These are phyloP conservation scores for Zoanthus sansibaricus DNA, from an alignment of 92 coral and sea anemone genomes.

Conservation along the genomic window DNA sequence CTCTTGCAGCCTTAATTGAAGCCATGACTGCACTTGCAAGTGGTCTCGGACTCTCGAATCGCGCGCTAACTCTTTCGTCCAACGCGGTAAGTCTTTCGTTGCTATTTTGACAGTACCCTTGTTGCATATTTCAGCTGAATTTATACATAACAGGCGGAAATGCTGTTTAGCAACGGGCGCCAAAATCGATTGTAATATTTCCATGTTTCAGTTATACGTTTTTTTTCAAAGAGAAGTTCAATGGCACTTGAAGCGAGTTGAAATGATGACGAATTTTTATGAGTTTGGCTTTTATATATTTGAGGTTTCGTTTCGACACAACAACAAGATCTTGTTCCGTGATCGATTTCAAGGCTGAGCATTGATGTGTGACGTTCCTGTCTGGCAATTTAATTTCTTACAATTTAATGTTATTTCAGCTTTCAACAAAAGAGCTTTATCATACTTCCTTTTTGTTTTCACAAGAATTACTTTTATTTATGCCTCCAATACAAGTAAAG, in stretches of 20 bases:
- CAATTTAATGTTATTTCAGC: slow-evolving; percentile 9
- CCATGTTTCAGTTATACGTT: neutral
- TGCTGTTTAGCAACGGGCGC: slow-evolving; percentile 33
- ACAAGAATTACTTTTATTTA: neutral
- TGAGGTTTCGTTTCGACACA: slow-evolving; percentile 30
- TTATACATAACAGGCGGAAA: slow-evolving; percentile 39
- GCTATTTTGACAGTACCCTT: slow-evolving; percentile 37
- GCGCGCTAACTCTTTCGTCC: slow-evolving; percentile 25
- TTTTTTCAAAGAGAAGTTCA: slow-evolving; percentile 22
- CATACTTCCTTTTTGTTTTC: slow-evolving; percentile 9
- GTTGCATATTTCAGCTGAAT: slow-evolving; percentile 28
- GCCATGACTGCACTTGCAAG: slow-evolving; percentile 40
- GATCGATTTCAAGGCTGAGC: slow-evolving; percentile 36
- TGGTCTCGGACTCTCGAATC: slow-evolving; percentile 33
- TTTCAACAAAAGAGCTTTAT: slow-evolving; percentile 18
- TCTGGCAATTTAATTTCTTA: slow-evolving; percentile 19
- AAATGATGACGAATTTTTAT: slow-evolving; percentile 28
- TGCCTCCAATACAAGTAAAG: neutral
- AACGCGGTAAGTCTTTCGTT: slow-evolving; percentile 35
- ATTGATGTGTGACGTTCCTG: slow-evolving; percentile 45
- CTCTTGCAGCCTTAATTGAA: slow-evolving; percentile 14
- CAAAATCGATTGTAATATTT: slow-evolving; percentile 20
- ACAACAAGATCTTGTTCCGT: slow-evolving; percentile 34
- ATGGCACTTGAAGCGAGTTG: slow-evolving; percentile 33
- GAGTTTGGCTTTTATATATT: slow-evolving; percentile 13